phyloP scores from a whole-genome alignment of 2,113 vertebrate species.

The Lophochroa leadbeateri region DNA sequence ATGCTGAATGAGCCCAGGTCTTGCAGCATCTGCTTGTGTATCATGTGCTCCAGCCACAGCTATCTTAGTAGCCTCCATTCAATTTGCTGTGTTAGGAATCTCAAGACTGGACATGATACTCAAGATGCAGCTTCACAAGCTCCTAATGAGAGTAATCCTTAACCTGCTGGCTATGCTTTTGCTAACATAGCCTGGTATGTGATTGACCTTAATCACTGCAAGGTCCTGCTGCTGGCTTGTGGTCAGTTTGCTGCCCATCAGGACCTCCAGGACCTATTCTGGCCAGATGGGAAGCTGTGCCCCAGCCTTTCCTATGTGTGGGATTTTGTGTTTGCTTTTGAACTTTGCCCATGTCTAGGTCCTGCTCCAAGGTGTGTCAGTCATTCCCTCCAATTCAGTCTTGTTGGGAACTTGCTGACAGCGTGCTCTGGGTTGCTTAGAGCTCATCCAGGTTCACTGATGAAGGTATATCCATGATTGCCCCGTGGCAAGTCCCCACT shows the following conservation, averaged over 20 bases:
- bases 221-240: background rate
- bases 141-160: background rate
- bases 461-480: background rate
- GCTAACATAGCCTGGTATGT: background rate
- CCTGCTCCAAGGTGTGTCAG: background rate
- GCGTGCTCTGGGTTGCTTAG: background rate
- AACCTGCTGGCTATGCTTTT: background rate
- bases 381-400: background rate
- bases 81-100: background rate
- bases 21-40: background rate
- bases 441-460: background rate
- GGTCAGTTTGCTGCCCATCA: background rate
- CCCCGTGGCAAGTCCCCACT: background rate
- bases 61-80: background rate
- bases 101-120: background rate
- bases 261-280: background rate
- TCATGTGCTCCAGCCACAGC: background rate
- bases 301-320: background rate
- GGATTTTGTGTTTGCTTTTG: background rate
- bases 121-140: background rate
- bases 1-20: accelerated
- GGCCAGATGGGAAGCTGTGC: background rate
- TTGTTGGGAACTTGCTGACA: background rate
- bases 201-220: background rate
- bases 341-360: background rate